Percentiles rank a stretch among this genome's conserved stretches.
These are phyloP conservation scores for Steatocranus sp. DNA, from an alignment of 2,797 vertebrate genomes.

Conservation along the genomic window DNA sequence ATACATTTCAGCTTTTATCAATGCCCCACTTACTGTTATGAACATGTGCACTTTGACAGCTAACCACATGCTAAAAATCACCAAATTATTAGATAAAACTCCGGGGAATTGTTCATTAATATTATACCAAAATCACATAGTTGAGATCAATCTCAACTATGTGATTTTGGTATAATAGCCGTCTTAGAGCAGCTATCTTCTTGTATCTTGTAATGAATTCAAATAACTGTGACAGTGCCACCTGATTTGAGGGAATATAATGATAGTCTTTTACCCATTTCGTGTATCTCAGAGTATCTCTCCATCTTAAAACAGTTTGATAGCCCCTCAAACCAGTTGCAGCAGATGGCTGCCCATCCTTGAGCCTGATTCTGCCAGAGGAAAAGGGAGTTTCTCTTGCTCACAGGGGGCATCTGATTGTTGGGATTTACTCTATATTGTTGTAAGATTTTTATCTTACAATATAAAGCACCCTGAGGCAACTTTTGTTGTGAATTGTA, in stretches of 20 bases:
- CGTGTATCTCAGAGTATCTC: background rate
- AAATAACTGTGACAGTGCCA: background rate
- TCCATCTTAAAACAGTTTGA: background rate
- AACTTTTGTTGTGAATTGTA: background rate
- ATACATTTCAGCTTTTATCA: slow-evolving; percentile 17
- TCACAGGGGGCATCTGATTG: background rate
- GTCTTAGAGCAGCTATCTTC: slow-evolving; percentile 9
- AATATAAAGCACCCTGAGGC: too few species aligned
- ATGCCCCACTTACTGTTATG: background rate
- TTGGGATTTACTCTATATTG: background rate
- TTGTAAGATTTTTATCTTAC: background rate
- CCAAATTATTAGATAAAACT: background rate
- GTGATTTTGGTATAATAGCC: too few species aligned
- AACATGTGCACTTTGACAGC: background rate
- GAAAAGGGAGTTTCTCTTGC: background rate
- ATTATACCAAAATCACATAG: background rate
- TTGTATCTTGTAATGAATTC: background rate
- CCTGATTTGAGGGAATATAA: background rate
- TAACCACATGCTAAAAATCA: background rate
- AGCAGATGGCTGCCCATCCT: background rate
- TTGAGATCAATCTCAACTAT: too few species aligned
- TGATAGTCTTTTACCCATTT: background rate
- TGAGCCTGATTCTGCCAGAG: background rate
- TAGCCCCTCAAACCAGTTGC: background rate
- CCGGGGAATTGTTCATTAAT: background rate